phyloP scores from a whole-genome alignment of 2,888 invertebrate genomes.

The Cerastis leucographa region DNA sequence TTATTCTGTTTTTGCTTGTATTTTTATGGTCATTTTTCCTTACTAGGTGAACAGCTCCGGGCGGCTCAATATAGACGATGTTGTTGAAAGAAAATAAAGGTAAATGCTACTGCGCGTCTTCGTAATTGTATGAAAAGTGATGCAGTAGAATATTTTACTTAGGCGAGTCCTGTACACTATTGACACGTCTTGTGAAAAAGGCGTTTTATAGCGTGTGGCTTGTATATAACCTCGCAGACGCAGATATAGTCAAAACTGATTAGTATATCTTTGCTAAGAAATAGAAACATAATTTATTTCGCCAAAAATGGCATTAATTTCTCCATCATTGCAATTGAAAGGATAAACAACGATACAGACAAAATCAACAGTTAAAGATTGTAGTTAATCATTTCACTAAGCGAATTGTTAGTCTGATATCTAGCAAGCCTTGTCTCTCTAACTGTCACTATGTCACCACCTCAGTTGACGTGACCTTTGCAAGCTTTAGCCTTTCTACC shows the following conservation, averaged over 20 bases:
- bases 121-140: constrained; percentile 23
- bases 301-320: background rate
- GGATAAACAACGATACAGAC: background rate
- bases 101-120: constrained; percentile 39
- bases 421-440: background rate
- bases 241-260: constrained; percentile 5
- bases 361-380: background rate
- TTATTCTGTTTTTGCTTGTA: constrained; percentile 17
- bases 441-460: constrained; percentile 6
- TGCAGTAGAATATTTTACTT: constrained; percentile 1
- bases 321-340: background rate
- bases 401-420: background rate
- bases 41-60: constrained; percentile 49
- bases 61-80: constrained; percentile 20
- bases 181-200: background rate
- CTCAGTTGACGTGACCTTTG: constrained; percentile 33
- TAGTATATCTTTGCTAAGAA: background rate
- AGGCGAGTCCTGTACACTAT: too few relatives aligned
- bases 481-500: background rate
- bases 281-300: background rate
- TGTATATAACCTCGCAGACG: background rate
- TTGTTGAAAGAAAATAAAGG: constrained; percentile 40
- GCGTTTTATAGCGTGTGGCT: background rate
- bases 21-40: constrained; percentile 36
- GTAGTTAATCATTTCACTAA: background rate